Evolutionary conservation across 2,888 invertebrate genomes (phyloP).

Genomic region (Drosophila tanythrix): DNA sequence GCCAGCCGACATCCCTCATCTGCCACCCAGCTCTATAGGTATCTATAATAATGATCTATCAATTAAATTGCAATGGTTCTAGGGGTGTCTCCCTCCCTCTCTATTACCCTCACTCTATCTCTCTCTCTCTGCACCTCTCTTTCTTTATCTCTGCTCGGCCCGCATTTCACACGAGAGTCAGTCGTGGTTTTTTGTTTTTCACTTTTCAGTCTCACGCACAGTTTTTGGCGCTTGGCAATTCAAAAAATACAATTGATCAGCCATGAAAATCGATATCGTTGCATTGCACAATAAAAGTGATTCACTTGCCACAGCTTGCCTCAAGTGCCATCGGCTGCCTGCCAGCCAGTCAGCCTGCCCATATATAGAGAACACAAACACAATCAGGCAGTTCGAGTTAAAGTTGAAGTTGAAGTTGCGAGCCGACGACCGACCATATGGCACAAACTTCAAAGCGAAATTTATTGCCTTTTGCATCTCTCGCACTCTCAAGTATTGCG

Average conservation of each 20-base stretch:
- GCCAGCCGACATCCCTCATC: constrained; percentile 13
- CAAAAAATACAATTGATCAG: constrained; percentile 61
- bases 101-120: not conserved
- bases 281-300: constrained; percentile 69
- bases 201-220: constrained; percentile 19
- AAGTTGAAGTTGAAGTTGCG: constrained; percentile 27
- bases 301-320: constrained; percentile 56
- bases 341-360: constrained; percentile 26
- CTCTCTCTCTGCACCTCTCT: not conserved
- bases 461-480: constrained; percentile 56
- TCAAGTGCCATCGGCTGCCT: constrained; percentile 45
- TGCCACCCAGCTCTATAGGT: constrained; percentile 11
- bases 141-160: constrained; percentile 9
- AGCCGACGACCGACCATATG: constrained; percentile 49
- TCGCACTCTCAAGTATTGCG: constrained; percentile 43
- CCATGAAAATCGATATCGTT: constrained; percentile 43
- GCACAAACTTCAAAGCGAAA: constrained; percentile 57
- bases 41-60: constrained; percentile 29
- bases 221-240: constrained; percentile 42
- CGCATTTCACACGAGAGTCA: constrained; percentile 51
- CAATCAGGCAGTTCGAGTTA: constrained; percentile 25
- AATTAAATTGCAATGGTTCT: constrained; percentile 44
- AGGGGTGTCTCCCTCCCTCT: not conserved
- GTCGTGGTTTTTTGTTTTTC: constrained; percentile 17
- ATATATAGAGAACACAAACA: constrained; percentile 30